Evolutionary conservation across 2,888 invertebrate species (phyloP), one percentile per base, ranked within the genome.

Genomic region (Stratiomys singularior): DNA sequence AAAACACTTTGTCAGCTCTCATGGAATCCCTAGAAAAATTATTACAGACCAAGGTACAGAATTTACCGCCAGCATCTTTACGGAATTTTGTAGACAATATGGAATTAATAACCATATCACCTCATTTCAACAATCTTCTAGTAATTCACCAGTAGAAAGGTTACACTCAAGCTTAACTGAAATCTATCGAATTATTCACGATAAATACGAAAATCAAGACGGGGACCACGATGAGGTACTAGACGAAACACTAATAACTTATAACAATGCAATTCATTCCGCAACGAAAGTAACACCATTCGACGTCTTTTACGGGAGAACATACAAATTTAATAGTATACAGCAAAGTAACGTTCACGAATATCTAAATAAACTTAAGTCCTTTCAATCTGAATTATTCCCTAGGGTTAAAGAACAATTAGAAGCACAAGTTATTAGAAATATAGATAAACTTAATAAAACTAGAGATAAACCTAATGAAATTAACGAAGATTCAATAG

Each of bases 101-200:
- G 64, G 76, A 46, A 58, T 80, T 30, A 74, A 28, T 46, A 67
- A 76, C 28, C 78, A 81, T 58, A 30, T 64, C 25, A 81, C 79
- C n/a, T 78, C 80, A 5, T 77, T 76, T 7, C 80, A 74, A 79
- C 79, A 78, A 77, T 79, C 66, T 9, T 78, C 27, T n/a, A 80
- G 67, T 18, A 80, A 78, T 64, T 78, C 76, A 9, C 81, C 74
- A 64, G 80, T 78, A n/a, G 81, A 76, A 78, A 80, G 80, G 78
- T 18, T 78, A 1, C 79, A 80, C 18, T 80, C 79, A 0, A 80
- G 72, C 1, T 18, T 79, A 7, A 81, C 78, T 11, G 81, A 81
- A 79, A 81, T 81, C 1, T 81, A 79, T 18, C 18, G 81, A 21
- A 77, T 81, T 28, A 79, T 81, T n/a, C 30, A 71, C 23, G 69